Evolutionary conservation across 2,888 invertebrate genomes (phyloP).

Genomic region (Chromoteleia sp.): DNA sequence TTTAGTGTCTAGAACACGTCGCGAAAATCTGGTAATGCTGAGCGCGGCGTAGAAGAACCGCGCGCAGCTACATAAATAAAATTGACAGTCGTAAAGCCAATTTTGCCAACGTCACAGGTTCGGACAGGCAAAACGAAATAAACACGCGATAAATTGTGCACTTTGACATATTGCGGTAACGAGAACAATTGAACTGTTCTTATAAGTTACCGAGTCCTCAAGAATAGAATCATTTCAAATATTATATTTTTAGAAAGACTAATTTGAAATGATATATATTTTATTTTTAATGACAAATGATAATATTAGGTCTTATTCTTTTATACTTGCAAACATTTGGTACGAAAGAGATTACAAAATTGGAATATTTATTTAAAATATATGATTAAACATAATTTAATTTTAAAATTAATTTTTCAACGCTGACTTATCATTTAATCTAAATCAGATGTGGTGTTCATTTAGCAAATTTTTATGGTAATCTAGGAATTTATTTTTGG

Average conservation of each 20-base stretch:
- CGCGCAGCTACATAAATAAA: slow-evolving; percentile 55
- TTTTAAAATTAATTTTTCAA: no score
- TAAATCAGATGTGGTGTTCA: no score
- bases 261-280: background rate
- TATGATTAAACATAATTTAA: no score
- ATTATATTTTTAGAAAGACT: no score
- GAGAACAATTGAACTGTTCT: slow-evolving; percentile 27
- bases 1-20: slow-evolving; percentile 41
- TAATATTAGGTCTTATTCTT: no score
- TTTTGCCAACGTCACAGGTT: slow-evolving; percentile 56
- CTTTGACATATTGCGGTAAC: slow-evolving; percentile 30
- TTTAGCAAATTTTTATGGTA: no score
- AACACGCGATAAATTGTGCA: slow-evolving; percentile 35
- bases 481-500: no score
- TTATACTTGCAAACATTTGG: no score
- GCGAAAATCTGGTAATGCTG: slow-evolving; percentile 33
- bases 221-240: slow-evolving; percentile 5
- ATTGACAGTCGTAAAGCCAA: slow-evolving; percentile 60
- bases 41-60: background rate
- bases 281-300: no score
- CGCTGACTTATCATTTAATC: no score
- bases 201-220: slow-evolving; percentile 16
- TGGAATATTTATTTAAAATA: no score
- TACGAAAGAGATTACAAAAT: no score
- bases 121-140: slow-evolving; percentile 42